Evolutionary conservation across 2,113 vertebrate genomes (phyloP).

Genomic region (Takifugu bimaculatus): DNA sequence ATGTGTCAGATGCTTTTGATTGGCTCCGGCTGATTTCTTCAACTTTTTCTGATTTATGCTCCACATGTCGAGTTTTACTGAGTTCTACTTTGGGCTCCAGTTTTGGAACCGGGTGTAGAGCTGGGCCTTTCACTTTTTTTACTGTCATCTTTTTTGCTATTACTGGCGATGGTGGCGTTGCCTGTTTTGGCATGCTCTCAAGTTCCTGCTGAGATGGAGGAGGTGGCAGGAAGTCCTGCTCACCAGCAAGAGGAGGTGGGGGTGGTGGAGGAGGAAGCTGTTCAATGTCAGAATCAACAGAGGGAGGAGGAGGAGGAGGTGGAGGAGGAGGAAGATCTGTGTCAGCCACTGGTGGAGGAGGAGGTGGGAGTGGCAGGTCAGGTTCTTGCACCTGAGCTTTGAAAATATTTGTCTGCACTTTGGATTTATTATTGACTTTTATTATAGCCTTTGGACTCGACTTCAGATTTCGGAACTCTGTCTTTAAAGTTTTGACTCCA

Average conservation of each 20-base stretch:
- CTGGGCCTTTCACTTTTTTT: conserved; percentile 69
- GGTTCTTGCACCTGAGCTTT: conserved; percentile 61
- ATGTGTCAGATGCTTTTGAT: conserved; percentile 32
- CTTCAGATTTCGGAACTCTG: conserved; percentile 74
- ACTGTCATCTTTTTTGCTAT: conserved; percentile 65
- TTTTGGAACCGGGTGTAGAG: conserved; percentile 70
- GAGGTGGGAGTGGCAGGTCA: conserved; percentile 82
- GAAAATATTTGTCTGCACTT: conserved; percentile 65
- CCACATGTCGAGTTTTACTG: conserved; percentile 39
- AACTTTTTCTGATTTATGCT: conserved; percentile 31
- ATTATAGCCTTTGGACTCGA: conserved; percentile 51
- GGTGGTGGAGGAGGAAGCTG: conserved; percentile 66
- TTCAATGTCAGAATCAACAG: conserved; percentile 68
- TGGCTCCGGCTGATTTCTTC: conserved; percentile 46
- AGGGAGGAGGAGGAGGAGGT: conserved; percentile 72
- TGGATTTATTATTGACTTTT: conserved; percentile 66
- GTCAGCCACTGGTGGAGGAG: conserved; percentile 76
- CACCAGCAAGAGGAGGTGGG: conserved; percentile 50
- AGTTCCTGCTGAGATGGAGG: conserved; percentile 73
- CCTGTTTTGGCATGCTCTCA: conserved; percentile 58
- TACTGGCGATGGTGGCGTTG: conserved; percentile 47
- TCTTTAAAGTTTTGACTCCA: conserved; percentile 72
- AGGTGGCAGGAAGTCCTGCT: conserved; percentile 69
- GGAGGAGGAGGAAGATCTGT: conserved; percentile 71
- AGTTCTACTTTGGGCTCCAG: conserved; percentile 66